Percentiles rank a stretch among this genome's conserved stretches.
These are phyloP conservation scores for Pristiophorus japonicus DNA, from an alignment of 2,113 vertebrate genomes.

Conservation along the genomic window DNA sequence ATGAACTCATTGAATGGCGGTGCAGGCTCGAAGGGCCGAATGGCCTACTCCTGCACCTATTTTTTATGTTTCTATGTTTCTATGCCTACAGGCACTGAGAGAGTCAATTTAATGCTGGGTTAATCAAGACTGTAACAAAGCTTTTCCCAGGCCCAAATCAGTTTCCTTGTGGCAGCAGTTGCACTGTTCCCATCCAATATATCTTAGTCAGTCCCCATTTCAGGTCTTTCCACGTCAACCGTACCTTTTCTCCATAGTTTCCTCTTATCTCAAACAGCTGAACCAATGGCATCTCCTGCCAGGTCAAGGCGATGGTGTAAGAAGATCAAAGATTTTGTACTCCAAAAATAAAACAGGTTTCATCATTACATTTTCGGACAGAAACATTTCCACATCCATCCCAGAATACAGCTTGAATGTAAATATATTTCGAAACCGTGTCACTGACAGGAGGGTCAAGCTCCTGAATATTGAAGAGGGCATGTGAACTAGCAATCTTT, in stretches of 20 bases:
- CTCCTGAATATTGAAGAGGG: neutral
- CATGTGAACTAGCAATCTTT: neutral
- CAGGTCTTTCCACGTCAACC: neutral
- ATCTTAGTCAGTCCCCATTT: neutral
- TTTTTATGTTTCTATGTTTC: too few relatives aligned
- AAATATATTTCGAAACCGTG: neutral
- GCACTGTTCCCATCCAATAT: neutral
- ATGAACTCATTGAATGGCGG: too few relatives aligned
- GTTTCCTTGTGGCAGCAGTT: neutral
- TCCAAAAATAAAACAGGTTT: neutral
- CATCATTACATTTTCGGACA: neutral
- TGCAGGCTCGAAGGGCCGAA: too few relatives aligned
- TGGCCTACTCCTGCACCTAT: too few relatives aligned
- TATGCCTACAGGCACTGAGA: neutral
- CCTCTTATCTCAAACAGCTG: neutral
- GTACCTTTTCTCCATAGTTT: neutral
- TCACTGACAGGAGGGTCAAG: neutral
- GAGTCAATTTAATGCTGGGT: neutral
- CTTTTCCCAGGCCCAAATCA: neutral
- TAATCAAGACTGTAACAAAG: neutral
- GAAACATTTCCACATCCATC: neutral
- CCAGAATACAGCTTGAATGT: neutral
- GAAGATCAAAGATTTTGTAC: neutral
- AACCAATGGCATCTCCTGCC: neutral
- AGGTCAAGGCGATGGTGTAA: neutral